Evolutionary conservation across 2,888 invertebrate genomes (phyloP).

Genomic region (Onchidella celtica): DNA sequence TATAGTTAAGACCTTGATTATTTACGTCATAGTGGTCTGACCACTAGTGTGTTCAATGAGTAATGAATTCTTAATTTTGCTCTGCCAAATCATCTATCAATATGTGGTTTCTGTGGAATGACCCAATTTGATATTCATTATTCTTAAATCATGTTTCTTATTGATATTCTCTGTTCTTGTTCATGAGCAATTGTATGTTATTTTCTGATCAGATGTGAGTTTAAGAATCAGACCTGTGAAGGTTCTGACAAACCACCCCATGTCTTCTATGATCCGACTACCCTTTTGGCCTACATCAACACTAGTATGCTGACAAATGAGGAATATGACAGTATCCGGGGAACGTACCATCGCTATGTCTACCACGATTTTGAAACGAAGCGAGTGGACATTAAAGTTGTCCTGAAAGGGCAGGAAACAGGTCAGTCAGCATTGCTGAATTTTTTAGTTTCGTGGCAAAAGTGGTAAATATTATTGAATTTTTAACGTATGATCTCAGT

Average conservation of each 20-base stretch:
- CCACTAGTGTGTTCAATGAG: too few species aligned
- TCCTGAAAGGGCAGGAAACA: slow-evolving; percentile 18
- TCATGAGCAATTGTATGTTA: neutral
- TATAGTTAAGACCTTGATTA: too few species aligned
- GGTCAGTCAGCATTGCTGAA: too few species aligned
- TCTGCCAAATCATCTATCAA: too few species aligned
- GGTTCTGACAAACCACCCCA: slow-evolving; percentile 18
- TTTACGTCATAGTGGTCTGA: too few species aligned
- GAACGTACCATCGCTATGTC: slow-evolving; percentile 43
- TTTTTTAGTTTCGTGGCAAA: too few species aligned
- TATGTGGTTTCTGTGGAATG: too few species aligned
- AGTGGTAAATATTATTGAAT: too few species aligned
- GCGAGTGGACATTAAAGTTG: neutral
- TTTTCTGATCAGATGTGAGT: slow-evolving; percentile 31
- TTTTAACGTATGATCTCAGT: too few species aligned
- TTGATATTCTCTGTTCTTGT: neutral
- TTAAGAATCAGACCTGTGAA: slow-evolving; percentile 41
- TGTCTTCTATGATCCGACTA: slow-evolving; percentile 30
- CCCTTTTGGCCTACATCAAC: slow-evolving; percentile 49
- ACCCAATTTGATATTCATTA: too few species aligned
- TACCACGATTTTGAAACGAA: slow-evolving; percentile 15
- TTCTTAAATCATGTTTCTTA: too few species aligned
- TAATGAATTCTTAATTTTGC: too few species aligned
- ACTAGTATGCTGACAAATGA: slow-evolving; percentile 38
- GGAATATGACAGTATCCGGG: slow-evolving; percentile 43